Evolutionary conservation across 2,888 invertebrate genomes (phyloP).

Genomic region (Encarsia formosa): DNA sequence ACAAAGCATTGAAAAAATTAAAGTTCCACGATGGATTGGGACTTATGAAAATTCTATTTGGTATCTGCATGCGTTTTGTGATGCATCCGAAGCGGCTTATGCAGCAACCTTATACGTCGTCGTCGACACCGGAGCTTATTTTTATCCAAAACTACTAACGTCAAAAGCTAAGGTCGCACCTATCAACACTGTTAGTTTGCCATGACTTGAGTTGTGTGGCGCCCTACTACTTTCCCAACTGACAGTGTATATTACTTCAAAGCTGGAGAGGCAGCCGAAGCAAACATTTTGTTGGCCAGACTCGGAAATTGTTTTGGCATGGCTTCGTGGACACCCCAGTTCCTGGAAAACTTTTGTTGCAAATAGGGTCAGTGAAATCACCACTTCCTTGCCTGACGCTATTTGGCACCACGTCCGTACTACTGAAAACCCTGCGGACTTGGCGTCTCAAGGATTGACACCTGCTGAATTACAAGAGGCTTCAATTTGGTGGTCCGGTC

Average conservation of each 20-base stretch:
- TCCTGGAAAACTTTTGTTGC: background rate
- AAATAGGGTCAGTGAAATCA: background rate
- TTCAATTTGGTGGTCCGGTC: background rate
- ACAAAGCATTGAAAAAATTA: too few species aligned
- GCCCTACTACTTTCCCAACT: background rate
- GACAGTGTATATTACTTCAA: too few species aligned
- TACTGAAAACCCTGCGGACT: background rate
- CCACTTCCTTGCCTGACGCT: background rate
- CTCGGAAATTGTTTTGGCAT: background rate
- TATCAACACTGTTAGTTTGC: conserved; percentile 13
- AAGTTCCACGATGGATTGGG: too few species aligned
- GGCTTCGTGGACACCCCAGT: background rate
- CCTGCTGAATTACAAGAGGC: background rate
- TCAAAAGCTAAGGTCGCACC: conserved; percentile 19
- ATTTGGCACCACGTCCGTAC: background rate
- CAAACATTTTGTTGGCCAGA: background rate
- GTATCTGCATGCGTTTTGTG: too few species aligned
- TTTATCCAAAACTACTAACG: background rate
- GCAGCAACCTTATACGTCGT: too few species aligned
- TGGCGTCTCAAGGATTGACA: background rate
- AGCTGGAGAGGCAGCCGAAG: background rate
- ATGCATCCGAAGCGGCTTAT: too few species aligned
- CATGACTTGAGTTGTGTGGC: background rate
- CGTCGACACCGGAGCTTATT: too few species aligned
- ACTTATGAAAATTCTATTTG: too few species aligned